Base-by-base conservation (phyloP, 2,113 vertebrate species). In the Mastomys coucha region DNA sequence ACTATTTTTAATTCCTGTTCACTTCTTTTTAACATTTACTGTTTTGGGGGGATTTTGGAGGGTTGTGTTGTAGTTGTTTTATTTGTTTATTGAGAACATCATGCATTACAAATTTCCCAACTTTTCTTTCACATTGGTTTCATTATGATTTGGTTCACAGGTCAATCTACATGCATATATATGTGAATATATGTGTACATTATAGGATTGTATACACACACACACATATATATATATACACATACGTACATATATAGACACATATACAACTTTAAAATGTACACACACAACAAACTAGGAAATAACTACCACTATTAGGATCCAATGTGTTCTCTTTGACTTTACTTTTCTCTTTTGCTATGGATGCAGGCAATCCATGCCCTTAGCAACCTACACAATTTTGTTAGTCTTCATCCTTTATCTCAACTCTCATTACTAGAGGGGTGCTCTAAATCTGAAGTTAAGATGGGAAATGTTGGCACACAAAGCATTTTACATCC, bases 381-480 rank as follows among this genome's bases (percentile, higher is more conserved):
- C 7, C 11, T 65, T 65, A 73, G 8, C 20, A 28, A 36, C 42
- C 39, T 91, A 39, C 28, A 45, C 1, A 36, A 7, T 1, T n/a
- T 22, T 80, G 7, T 19, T 65, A 67, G 31, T 1, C 3, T 31
- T 36, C 1, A 56, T n/a, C 28, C 16, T 63, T 60, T 22, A 88
- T 81, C 95, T 96, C 82, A 72, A 42, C 28, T 89, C 20, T 95
- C 2, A 92, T 86, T 56, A 75, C 11, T 39, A 93, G 91, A 94
- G 72, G 1, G 73, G 17, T 77, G 0, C 53, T 87, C 75, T 94
- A 94, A 85, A 85, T 88, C 65, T 82, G 60, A 92, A 94, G 75
- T 78, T 78, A 75, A 92, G 51, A 82, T 20, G 5, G 17, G 77
- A 91, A 84, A 88, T 95, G 14, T 84, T 75, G 70, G 22, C 17